Evolutionary conservation across 2,113 vertebrate species (phyloP), one percentile per base, ranked within the genome.

Genomic region (Percopsis transmontana): DNA sequence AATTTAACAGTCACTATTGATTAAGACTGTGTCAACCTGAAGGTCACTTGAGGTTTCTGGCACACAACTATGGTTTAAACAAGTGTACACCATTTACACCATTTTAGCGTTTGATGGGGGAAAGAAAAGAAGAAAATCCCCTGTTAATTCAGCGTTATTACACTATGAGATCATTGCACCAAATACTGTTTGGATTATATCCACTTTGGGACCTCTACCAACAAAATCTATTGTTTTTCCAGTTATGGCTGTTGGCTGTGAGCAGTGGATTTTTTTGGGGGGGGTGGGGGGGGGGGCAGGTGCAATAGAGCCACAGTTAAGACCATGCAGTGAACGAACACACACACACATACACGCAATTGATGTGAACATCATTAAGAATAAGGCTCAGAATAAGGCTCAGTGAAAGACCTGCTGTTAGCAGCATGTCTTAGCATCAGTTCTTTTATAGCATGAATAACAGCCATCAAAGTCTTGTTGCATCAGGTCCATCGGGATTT

Each of bases 41-140:
- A 88, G 80, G 83, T 45, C 84, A 81, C 79, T 79, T 66, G 40
- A 80, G 79, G 79, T 81, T 68, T 68, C 47, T 79, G 77, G 77
- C 79, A 82, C 74, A 61, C 8, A 74, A 68, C 21, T 2, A 54
- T 0, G 23, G 5, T 52, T 58, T 55, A 3, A 61, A 38, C 24
- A 44, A 39, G 15, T 19, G 20, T 24, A 61, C 15, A 48, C 44
- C 21, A 4, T 58, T 51, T 14, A 18, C 14, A 47, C 14, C 7
- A 14, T 47, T 16, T 47, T 15, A 47, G 5, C 41, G 41, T 12
- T n/a, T 15, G 1, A 45, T 5, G 11, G 11, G 5, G 11, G 40
- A 42, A 42, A 42, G 5, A 42, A 11, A 42, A 42, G 5, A 42
- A 42, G 40, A 5, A 8, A 42, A 42, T 8, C 6, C 40, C 40